phyloP scores from a whole-genome alignment of 1,140 invertebrate species.

The Mizuhopecten yessoensis region DNA sequence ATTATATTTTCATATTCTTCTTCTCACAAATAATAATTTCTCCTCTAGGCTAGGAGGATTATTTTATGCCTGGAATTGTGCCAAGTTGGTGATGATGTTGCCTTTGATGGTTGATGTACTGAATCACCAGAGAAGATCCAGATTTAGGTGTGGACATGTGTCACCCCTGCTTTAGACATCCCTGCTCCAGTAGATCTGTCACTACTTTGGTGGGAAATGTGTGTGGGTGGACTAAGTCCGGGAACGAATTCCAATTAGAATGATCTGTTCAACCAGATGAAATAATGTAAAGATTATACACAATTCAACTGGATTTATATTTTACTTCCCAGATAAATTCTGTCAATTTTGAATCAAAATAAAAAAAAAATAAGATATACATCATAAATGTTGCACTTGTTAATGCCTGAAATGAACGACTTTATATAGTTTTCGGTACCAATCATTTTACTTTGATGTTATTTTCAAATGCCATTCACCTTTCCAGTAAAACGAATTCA shows the following conservation, averaged over 20 bases:
- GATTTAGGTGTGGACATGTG: too few relatives aligned
- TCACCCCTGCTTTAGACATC: background rate
- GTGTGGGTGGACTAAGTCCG: background rate
- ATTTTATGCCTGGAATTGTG: background rate
- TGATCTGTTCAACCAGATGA: too few relatives aligned
- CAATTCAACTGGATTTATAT: too few relatives aligned
- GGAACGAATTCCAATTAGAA: too few relatives aligned
- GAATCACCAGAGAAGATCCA: background rate
- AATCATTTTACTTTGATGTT: background rate
- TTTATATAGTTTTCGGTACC: too few relatives aligned
- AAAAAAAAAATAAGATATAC: too few relatives aligned
- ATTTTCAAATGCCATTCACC: background rate
- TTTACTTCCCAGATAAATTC: too few relatives aligned
- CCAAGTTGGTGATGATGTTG: background rate
- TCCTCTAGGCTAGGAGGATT: background rate
- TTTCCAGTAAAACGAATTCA: constrained; percentile 13
- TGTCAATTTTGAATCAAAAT: too few relatives aligned
- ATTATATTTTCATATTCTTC: constrained; percentile 11
- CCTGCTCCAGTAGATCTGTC: background rate
- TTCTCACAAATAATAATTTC: constrained; percentile 2
- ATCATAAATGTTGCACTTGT: too few relatives aligned
- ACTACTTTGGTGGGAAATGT: background rate
- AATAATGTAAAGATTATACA: too few relatives aligned
- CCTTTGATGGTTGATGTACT: background rate
- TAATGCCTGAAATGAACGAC: too few relatives aligned